Base-by-base conservation (phyloP, 2,888 invertebrate genomes). In the Micoletzkya japonica region DNA sequence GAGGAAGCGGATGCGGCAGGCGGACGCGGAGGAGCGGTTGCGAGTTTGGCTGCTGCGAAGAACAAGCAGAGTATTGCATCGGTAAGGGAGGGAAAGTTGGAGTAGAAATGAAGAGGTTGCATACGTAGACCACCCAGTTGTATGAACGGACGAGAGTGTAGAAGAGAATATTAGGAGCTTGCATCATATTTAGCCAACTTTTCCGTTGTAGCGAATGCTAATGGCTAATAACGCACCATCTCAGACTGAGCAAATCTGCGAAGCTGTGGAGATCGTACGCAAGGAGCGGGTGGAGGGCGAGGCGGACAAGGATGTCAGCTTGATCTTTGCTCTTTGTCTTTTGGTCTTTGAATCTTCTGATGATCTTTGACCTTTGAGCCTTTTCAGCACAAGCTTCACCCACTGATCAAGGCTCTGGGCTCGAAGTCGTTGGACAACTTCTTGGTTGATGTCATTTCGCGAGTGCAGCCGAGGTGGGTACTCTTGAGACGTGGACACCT, bases 161-260 rank as follows among this genome's bases (percentile, higher is more conserved):
- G n/a, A n/a, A n/a, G n/a, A n/a, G n/a, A n/a, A n/a, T n/a, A 61
- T 26, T 52, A 54, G 20, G 24, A 28, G 17, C n/a, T n/a, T 24
- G 30, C 44, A 39, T 17, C 39, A 17, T 7, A 17, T 17, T 7
- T 17, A 39, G 17, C 39, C 39, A 39, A 17, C 7, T 10, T 39
- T 17, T 39, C 39, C 39, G 7, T 39, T 7, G 39, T 39, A 39
- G 39, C 17, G 7, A 17, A 17, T 39, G 39, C 17, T 39, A 17
- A 6, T 39, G 39, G 17, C 39, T 39, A 39, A 39, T 39, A 10
- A n/a, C 17, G 39, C 17, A 24, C 28, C 24, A n/a, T 72, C 74
- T 34, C 75, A 90, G 90, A 93, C 95, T 36, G 97, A 97, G 86
- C 90, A 91, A 66, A 90, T 98, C 76, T 88, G 95, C 81, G 96